Conservation (phyloP, 2,888 invertebrate species). For the Cosmia pyralina region DNA sequence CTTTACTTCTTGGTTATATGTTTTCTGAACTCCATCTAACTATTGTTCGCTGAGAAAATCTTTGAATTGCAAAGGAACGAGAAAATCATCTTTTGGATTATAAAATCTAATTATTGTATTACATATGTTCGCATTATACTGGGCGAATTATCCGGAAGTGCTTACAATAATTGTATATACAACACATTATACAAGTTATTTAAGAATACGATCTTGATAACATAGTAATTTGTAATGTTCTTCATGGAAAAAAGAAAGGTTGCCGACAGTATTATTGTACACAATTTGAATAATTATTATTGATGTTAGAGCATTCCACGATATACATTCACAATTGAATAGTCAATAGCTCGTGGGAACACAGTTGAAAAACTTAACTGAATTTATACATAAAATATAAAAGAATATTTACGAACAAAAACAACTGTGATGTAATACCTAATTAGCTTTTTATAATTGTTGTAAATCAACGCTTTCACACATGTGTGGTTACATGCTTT, state of each 20-base stretch:
- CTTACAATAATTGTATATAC: conserved; percentile 43
- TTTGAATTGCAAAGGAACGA: not conserved
- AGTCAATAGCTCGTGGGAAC: conserved; percentile 82
- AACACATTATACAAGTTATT: conserved; percentile 59
- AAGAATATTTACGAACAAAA: conserved; percentile 70
- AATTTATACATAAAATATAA: conserved; percentile 60
- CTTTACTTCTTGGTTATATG: not conserved
- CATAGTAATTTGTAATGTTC: conserved; percentile 65
- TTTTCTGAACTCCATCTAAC: not conserved
- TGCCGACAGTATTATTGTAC: conserved; percentile 72
- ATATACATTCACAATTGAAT: conserved; percentile 76
- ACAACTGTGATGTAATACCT: conserved; percentile 64
- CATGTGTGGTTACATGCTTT: conserved; percentile 41
- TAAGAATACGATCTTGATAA: conserved; percentile 72
- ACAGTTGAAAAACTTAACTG: conserved; percentile 75
- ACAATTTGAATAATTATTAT: conserved; percentile 82
- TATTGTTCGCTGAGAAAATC: not conserved
- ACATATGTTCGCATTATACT: conserved; percentile 12
- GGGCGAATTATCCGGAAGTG: conserved; percentile 51
- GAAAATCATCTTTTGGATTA: conserved; percentile 10
- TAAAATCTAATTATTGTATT: conserved; percentile 25
- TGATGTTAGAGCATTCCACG: conserved; percentile 71
- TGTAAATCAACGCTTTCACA: conserved; percentile 59
- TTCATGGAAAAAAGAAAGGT: conserved; percentile 74
- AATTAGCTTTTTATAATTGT: conserved; percentile 63